Conservation (phyloP, 2,888 invertebrate species). For the Habrosyne pyritoides region DNA sequence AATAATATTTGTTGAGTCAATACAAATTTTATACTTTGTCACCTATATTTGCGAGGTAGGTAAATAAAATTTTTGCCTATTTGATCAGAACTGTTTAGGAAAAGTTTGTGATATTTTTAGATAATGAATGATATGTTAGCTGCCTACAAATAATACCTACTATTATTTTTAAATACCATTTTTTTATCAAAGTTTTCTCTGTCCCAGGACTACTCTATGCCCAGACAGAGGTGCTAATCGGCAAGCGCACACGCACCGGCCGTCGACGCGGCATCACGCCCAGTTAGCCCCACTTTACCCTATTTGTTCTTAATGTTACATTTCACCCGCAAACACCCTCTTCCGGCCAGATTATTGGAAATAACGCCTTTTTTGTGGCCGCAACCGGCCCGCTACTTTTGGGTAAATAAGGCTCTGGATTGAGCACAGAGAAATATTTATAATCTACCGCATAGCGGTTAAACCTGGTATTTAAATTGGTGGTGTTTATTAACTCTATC, state of each 20-base stretch:
- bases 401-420: slow-evolving; percentile 36
- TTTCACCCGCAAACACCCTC: slow-evolving; percentile 73
- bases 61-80: neutral
- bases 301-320: slow-evolving; percentile 72
- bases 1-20: slow-evolving; percentile 3
- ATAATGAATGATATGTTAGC: neutral
- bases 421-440: slow-evolving; percentile 24
- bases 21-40: slow-evolving; percentile 1
- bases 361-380: slow-evolving; percentile 65
- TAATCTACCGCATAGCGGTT: neutral
- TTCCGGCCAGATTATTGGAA: slow-evolving; percentile 76
- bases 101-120: no score
- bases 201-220: slow-evolving; percentile 44
- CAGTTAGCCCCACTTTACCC: slow-evolving; percentile 73
- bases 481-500: neutral
- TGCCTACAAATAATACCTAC: no score
- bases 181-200: slow-evolving; percentile 28
- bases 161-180: no score
- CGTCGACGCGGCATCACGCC: slow-evolving; percentile 48
- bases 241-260: slow-evolving; percentile 50
- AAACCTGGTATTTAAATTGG: neutral
- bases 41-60: neutral
- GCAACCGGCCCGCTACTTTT: slow-evolving; percentile 59
- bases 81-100: neutral
- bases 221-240: slow-evolving; percentile 69